phyloP scores from a whole-genome alignment of 2,113 vertebrate species.

The Calypte anna region DNA sequence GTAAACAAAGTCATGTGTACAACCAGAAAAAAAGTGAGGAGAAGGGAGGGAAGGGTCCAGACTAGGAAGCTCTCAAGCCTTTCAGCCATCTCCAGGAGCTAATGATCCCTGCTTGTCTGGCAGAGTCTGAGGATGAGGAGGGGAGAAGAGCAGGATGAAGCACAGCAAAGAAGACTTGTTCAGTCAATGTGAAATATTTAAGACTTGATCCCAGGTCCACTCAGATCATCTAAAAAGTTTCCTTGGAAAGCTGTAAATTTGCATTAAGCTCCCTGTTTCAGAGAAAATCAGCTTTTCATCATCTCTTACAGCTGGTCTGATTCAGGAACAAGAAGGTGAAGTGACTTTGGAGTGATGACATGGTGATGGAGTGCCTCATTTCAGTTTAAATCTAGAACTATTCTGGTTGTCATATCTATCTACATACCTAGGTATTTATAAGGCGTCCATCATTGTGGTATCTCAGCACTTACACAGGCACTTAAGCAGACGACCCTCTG shows the following conservation, averaged over 20 bases:
- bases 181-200: background rate
- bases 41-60: background rate
- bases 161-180: background rate
- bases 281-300: constrained; percentile 28
- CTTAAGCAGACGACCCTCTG: background rate
- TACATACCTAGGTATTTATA: constrained; percentile 38
- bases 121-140: background rate
- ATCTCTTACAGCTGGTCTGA: constrained; percentile 8
- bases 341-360: constrained; percentile 35
- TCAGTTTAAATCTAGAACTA: constrained; percentile 37
- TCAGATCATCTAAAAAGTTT: background rate
- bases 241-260: background rate
- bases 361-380: constrained; percentile 53
- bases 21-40: background rate
- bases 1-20: background rate
- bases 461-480: background rate
- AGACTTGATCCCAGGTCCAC: background rate
- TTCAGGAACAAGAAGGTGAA: constrained; percentile 56
- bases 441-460: constrained; percentile 37
- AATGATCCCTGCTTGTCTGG: fast-evolving
- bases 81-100: background rate
- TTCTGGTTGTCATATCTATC: constrained; percentile 50
- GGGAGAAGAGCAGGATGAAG: background rate
- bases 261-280: background rate
- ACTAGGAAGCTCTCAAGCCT: background rate